Conservation (phyloP, 2,113 vertebrate species). For the Albula goreensis region DNA sequence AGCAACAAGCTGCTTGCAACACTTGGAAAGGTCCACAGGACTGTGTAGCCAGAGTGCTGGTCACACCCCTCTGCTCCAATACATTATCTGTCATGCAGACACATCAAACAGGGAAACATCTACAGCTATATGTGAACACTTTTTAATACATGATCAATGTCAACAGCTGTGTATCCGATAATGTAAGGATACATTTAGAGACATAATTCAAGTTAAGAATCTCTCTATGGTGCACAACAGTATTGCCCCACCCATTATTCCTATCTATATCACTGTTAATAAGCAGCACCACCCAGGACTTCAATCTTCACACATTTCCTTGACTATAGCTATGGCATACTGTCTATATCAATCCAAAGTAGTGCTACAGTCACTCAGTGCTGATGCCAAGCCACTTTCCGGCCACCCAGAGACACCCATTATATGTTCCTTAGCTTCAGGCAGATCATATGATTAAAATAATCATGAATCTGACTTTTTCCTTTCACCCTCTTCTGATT, state of each 20-base stretch:
- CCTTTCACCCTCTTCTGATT: not conserved
- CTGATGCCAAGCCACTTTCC: not conserved
- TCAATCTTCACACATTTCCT: not conserved
- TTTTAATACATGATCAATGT: too few species aligned
- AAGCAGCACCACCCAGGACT: not conserved
- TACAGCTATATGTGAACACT: too few species aligned
- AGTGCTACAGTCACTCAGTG: not conserved
- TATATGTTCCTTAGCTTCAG: not conserved
- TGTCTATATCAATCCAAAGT: not conserved
- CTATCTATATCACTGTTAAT: not conserved
- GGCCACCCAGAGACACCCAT: not conserved
- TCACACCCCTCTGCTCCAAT: too few species aligned
- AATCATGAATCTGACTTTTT: slow-evolving; percentile 32
- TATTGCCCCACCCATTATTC: not conserved
- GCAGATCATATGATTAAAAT: slow-evolving; percentile 31
- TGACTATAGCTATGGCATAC: not conserved
- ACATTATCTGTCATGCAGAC: too few species aligned
- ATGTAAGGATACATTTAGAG: too few species aligned
- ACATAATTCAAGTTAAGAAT: too few species aligned
- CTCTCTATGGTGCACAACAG: too few species aligned
- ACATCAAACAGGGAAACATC: too few species aligned
- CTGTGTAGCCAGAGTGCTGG: too few species aligned
- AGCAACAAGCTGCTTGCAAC: too few species aligned
- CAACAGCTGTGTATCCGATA: too few species aligned
- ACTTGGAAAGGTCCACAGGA: too few species aligned